phyloP scores from a whole-genome alignment of 2,113 vertebrate species.

The Megalops atlanticus region DNA sequence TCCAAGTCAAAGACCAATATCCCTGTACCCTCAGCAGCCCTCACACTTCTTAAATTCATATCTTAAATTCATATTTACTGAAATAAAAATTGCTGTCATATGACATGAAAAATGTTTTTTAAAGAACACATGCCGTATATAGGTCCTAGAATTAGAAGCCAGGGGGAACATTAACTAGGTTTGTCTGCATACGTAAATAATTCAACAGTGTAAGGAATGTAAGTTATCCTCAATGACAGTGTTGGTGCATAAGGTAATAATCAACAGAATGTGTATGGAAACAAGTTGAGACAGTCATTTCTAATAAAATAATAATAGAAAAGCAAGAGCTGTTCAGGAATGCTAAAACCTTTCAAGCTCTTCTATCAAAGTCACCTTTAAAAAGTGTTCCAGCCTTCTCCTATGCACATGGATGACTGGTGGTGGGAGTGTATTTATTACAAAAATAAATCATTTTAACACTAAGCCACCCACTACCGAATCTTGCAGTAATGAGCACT shows the following conservation, averaged over 20 bases:
- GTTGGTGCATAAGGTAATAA: conserved; percentile 31
- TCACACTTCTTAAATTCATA: too few species aligned
- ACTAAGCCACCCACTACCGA: conserved; percentile 47
- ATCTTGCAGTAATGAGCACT: conserved; percentile 43
- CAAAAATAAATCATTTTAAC: conserved; percentile 54
- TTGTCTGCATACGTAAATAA: too few species aligned
- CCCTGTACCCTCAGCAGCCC: too few species aligned
- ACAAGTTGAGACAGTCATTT: neutral
- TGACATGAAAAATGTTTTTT: too few species aligned
- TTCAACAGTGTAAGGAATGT: neutral
- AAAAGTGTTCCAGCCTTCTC: conserved; percentile 37
- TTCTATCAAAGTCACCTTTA: conserved; percentile 63
- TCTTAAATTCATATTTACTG: too few species aligned
- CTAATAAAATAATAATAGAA: neutral
- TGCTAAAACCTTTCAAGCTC: conserved; percentile 53
- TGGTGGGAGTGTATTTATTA: conserved; percentile 45
- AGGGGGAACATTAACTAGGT: too few species aligned
- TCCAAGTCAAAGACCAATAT: too few species aligned
- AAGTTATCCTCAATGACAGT: neutral
- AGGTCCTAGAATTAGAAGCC: too few species aligned
- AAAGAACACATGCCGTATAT: too few species aligned
- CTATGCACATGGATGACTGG: conserved; percentile 35
- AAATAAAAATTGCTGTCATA: too few species aligned
- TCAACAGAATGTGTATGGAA: conserved; percentile 12
- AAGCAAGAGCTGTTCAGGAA: conserved; percentile 26